Base-by-base conservation (phyloP, 37 sponge, comb jelly and placozoan species). In the Tethya wilhelma region DNA sequence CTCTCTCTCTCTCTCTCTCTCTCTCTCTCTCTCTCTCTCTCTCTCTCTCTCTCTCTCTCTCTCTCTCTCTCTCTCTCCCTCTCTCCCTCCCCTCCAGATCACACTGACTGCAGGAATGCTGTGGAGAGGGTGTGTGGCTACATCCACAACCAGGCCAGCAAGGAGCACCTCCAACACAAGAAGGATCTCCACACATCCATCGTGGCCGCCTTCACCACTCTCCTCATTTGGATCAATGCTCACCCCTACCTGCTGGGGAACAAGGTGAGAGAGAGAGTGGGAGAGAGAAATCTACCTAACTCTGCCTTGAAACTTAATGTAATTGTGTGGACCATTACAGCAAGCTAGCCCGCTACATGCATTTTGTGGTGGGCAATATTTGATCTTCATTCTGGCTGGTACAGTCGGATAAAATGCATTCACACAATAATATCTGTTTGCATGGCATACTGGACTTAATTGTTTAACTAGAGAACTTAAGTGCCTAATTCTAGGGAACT, bases 201-300 rank as follows among this genome's bases (percentile, higher is more conserved):
- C 32, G 94, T 96, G 53, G 92, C 97, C 68, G 91, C 95, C 53
- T 91, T 93, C 81, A 69, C 59, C 59, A 79, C 87, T 30, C 67
- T 94, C 19, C 84, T 86, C 28, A 38, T 38, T 26, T 93, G 89
- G 91, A 58, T 93, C 58, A 65, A 38, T 20, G 58, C 49, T 12
- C 80, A 91, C 34, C 88, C 89, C 44, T 72, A 83, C 32, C 84
- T 96, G 6, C 70, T 96, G 37, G 73, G 64, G 8, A 77, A 82
- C 43, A 83, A 95, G 89, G 90, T 91, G 34, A 3, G n/a, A 29
- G 4, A 60, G 7, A 60, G 9, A 49, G 14, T 19, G 53, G 6
- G 41, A 8, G 4, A n/a, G n/a, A n/a, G n/a, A n/a, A n/a, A n/a
- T n/a, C n/a, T n/a, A n/a, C n/a, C n/a, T n/a, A n/a, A n/a, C n/a